Percentiles rank a stretch among this genome's conserved stretches.
These are phyloP conservation scores for Apocheima hispidaria DNA, from an alignment of 2,888 invertebrate genomes.

Conservation along the genomic window DNA sequence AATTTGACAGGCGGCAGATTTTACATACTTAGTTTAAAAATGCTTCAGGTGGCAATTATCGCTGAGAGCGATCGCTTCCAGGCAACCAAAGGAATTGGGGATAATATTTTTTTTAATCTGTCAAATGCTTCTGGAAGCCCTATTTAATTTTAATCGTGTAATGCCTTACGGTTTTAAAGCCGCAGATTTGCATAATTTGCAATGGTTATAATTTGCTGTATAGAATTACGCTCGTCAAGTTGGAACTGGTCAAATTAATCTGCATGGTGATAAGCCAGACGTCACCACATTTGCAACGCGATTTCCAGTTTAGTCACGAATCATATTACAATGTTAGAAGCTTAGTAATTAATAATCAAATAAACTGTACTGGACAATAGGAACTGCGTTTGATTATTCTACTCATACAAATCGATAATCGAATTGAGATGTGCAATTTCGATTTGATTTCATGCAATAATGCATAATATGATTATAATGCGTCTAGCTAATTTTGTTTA, in stretches of 20 bases:
- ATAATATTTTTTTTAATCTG: too few species aligned
- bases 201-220: not conserved
- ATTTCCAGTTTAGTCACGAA: not conserved
- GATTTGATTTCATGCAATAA: too few species aligned
- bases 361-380: not conserved
- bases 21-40: too few species aligned
- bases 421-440: not conserved
- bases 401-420: not conserved
- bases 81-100: not conserved
- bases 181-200: not conserved
- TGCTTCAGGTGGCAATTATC: too few species aligned
- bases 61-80: too few species aligned
- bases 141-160: too few species aligned
- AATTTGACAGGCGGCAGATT: too few species aligned
- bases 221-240: not conserved
- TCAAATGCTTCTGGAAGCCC: too few species aligned
- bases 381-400: not conserved
- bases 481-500: too few species aligned
- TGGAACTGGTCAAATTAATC: conserved; percentile 14
- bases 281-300: not conserved
- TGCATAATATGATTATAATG: too few species aligned
- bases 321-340: not conserved
- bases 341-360: not conserved
- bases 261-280: not conserved
- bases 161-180: not conserved